Evolutionary conservation across 2,888 invertebrate species (phyloP).

Genomic region (Spicauda simplicius): DNA sequence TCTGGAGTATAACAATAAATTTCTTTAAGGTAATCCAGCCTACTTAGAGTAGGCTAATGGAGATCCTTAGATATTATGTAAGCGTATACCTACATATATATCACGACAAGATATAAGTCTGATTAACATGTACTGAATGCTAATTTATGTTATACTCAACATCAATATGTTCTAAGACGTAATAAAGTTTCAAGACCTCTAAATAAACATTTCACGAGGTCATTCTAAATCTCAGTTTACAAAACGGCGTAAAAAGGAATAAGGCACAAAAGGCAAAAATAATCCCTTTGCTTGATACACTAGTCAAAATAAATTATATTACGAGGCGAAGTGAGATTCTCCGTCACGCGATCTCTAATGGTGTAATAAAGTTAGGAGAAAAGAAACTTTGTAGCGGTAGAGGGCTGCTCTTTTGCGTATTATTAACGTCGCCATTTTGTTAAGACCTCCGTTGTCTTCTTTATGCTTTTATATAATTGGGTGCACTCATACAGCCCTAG

Average conservation of each 20-base stretch:
- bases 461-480: constrained; percentile 45
- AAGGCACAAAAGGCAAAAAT: constrained; percentile 50
- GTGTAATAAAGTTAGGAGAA: constrained; percentile 79
- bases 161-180: background rate
- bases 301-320: constrained; percentile 72
- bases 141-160: background rate
- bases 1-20: too few relatives aligned
- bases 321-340: constrained; percentile 68
- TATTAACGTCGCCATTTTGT: constrained; percentile 70
- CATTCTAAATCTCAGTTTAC: constrained; percentile 21
- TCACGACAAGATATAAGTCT: too few relatives aligned
- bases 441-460: constrained; percentile 53
- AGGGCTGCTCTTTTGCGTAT: constrained; percentile 78
- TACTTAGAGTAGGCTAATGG: too few relatives aligned
- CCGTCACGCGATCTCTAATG: constrained; percentile 81
- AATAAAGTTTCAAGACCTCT: constrained; percentile 10
- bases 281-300: constrained; percentile 63
- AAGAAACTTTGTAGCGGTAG: constrained; percentile 73
- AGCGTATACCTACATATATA: too few relatives aligned
- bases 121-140: too few relatives aligned
- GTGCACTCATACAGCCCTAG: background rate
- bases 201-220: constrained; percentile 10
- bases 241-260: constrained; percentile 23
- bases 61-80: too few relatives aligned
- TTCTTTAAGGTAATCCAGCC: too few relatives aligned